Base-by-base conservation (phyloP, 2,888 invertebrate species). In the Trissoscelio sp. region DNA sequence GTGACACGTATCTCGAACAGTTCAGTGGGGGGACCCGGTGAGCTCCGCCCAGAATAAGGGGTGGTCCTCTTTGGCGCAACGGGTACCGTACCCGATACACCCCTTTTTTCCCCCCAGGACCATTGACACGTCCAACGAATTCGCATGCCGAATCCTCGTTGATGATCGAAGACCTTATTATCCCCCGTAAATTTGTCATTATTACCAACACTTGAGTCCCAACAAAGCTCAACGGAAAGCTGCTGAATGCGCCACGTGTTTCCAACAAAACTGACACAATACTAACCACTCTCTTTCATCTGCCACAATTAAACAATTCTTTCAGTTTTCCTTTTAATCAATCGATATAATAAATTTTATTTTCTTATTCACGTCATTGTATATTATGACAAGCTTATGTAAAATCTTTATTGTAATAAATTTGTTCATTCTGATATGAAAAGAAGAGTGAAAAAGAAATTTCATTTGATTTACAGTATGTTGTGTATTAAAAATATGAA, bases 161-260 rank as follows among this genome's bases (percentile, higher is more conserved):
- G 44, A 53, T 73, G 72, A 74, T 74, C 73, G 73, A 74, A 46
- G 55, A 57, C 73, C 64, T 64, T 37, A 57, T 74, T 64, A 74
- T 73, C 44, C 51, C 22, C 51, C 14, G 20, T 11, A 64, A 64
- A 75, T 75, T 67, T 51, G 75, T 75, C 58, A 48, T 55, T 28
- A 75, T 67, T 77, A 64, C 31, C 16, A 66, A 57, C 75, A 67
- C 66, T 75, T 16, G 24, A 58, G 48, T 18, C 12, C 14, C 58
- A 66, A 58, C 44, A 58, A 48, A 48, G 39, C 22, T 28, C 14
- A 58, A 58, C 51, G 60, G 46, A 42, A 67, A 48, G 14, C 46
- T 12, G n/a, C 12, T 31, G 31, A 42, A 39, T 42, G 55, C 42
- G 39, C 24, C 12, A 66, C 74, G 62, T 74, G 73, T 46, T 53